A percentile compares a stretch with the other conserved stretches of the same genome.
These are phyloP conservation scores for Centrocercus urophasianus DNA, from an alignment of 2,113 vertebrate genomes.

Conservation along the genomic window DNA sequence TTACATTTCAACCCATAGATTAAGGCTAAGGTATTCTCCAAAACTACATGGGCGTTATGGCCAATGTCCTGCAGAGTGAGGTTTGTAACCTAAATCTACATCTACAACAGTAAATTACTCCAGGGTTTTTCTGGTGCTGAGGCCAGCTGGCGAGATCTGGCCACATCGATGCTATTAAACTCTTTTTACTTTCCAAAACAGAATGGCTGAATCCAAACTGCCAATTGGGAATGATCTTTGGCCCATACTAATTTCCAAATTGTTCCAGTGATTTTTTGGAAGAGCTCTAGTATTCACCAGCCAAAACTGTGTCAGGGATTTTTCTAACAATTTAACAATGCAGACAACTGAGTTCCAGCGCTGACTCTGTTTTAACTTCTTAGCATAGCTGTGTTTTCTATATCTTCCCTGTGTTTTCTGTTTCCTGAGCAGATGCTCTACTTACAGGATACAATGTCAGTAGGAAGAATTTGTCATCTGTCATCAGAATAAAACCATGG, in stretches of 20 bases:
- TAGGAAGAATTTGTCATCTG: not conserved
- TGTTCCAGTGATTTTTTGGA: conserved; percentile 68
- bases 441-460: not conserved
- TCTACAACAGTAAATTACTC: conserved; percentile 24
- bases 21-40: not conserved
- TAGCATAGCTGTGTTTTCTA: not conserved
- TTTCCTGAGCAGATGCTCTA: not conserved
- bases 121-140: not conserved
- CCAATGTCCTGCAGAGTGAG: not conserved
- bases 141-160: conserved; percentile 52
- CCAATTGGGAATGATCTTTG: conserved; percentile 62
- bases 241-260: conserved; percentile 65
- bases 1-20: not conserved
- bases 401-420: not conserved
- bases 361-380: conserved; percentile 1
- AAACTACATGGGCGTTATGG: not conserved
- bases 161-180: conserved; percentile 30
- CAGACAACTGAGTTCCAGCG: not conserved
- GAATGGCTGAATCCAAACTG: conserved; percentile 47
- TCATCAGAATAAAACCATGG: not conserved
- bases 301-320: conserved; percentile 50
- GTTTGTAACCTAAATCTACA: conserved; percentile 22
- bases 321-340: conserved; percentile 26
- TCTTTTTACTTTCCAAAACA: conserved; percentile 47
- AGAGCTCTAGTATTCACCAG: conserved; percentile 11